These are phyloP conservation scores for Tetraneura akinire DNA, from an alignment of 1,140 invertebrate genomes.

Conservation along the genomic window DNA sequence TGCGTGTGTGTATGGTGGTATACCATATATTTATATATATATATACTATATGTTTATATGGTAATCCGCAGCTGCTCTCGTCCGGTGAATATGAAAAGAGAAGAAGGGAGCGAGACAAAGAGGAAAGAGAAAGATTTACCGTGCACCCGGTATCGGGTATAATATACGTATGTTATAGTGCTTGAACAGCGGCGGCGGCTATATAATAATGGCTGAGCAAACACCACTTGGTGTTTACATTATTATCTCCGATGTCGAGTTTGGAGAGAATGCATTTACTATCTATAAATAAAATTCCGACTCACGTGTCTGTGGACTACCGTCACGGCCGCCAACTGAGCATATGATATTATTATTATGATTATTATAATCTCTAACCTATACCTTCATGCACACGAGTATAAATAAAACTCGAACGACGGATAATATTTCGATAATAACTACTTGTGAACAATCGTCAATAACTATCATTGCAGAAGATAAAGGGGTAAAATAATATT, in stretches of 20 bases:
- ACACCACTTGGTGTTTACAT: conserved; percentile 42
- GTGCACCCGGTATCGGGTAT: conserved; percentile 27
- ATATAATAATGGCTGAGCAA: conserved; percentile 27
- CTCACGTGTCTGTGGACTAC: neutral
- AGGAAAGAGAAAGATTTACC: conserved; percentile 26
- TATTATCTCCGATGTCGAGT: conserved; percentile 30
- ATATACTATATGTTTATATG: neutral
- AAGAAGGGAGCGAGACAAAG: neutral
- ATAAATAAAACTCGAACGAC: neutral
- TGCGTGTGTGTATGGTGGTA: neutral
- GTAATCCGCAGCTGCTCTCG: conserved; percentile 11
- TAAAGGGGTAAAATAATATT: neutral
- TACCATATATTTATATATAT: neutral
- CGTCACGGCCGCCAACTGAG: neutral
- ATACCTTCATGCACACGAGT: neutral
- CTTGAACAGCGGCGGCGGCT: conserved; percentile 16
- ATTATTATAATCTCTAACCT: conserved; percentile 3
- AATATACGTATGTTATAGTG: conserved; percentile 4
- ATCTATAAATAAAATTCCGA: conserved; percentile 37
- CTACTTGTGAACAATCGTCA: neutral
- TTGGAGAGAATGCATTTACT: conserved; percentile 5
- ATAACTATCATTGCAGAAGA: neutral
- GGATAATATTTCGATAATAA: conserved; percentile 7
- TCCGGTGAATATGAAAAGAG: neutral
- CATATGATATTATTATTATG: no score